Percentiles rank a stretch among this genome's conserved stretches.
phyloP scores from a whole-genome alignment of 2,113 vertebrate species.

The Penelope pileata region DNA sequence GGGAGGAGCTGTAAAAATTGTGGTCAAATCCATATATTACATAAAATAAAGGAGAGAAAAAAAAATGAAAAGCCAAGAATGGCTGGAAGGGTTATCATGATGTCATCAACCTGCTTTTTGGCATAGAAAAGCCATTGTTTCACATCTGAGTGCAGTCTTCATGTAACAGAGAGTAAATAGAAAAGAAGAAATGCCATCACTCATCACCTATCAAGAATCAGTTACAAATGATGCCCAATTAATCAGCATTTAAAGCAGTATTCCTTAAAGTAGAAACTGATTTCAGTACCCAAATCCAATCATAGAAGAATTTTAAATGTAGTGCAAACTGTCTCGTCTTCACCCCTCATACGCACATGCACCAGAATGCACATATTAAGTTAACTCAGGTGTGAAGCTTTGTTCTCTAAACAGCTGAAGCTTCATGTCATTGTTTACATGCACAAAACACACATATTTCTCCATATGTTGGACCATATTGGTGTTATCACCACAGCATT shows the following conservation, averaged over 20 bases:
- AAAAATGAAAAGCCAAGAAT: background rate
- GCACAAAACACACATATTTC: constrained; percentile 39
- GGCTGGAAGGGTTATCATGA: background rate
- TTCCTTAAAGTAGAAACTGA: background rate
- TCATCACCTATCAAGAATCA: background rate
- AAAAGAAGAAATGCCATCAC: background rate
- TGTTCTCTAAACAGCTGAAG: constrained; percentile 33
- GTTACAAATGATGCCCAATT: background rate
- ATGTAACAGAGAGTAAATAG: background rate
- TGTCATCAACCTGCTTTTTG: background rate
- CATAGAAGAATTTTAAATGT: background rate
- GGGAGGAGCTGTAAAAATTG: constrained; percentile 50
- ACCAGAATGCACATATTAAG: background rate
- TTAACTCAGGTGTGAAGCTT: constrained; percentile 50
- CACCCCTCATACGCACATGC: background rate
- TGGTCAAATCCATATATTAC: background rate
- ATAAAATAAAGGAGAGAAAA: background rate
- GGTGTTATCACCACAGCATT: constrained; percentile 52
- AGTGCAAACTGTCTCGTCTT: background rate
- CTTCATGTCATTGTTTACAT: constrained; percentile 37
- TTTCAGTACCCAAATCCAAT: background rate
- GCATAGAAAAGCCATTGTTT: background rate
- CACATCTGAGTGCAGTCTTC: accelerated
- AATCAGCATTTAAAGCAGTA: background rate
- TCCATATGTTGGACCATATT: constrained; percentile 64